Conservation (phyloP, 2,797 vertebrate species). For the Lates japonicus region DNA sequence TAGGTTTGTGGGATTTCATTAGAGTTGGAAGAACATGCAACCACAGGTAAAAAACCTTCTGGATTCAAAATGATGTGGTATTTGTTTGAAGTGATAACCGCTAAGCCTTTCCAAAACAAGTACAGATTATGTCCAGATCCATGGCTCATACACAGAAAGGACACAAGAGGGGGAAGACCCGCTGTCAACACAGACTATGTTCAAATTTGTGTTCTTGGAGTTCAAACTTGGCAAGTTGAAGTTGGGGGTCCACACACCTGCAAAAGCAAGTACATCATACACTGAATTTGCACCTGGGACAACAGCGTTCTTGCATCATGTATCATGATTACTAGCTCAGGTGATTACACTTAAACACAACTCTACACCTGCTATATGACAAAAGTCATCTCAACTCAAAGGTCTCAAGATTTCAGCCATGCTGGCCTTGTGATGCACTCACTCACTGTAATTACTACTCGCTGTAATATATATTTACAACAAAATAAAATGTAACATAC, state of each 20-base stretch:
- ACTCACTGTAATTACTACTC: neutral
- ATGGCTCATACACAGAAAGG: conserved; percentile 16
- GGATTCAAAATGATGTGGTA: conserved; percentile 53
- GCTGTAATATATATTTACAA: neutral
- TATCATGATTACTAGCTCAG: neutral
- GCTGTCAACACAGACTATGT: neutral
- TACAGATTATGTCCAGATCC: conserved; percentile 34
- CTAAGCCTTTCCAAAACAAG: conserved; percentile 44
- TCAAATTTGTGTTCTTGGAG: neutral
- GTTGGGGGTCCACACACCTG: neutral
- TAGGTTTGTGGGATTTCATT: conserved; percentile 57
- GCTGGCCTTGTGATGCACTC: neutral
- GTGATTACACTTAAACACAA: neutral
- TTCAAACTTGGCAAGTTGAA: neutral
- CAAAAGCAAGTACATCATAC: neutral
- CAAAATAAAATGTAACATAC: neutral
- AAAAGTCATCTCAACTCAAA: too few relatives aligned
- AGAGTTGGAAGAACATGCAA: conserved; percentile 54
- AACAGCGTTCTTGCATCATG: neutral
- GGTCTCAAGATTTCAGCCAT: neutral
- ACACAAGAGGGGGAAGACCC: neutral
- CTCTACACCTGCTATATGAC: neutral
- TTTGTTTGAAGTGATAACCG: conserved; percentile 70
- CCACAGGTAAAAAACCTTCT: conserved; percentile 65
- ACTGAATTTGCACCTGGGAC: neutral